Evolutionary conservation across 2,888 invertebrate species (phyloP), one percentile per base, ranked within the genome.

Genomic region (Acanthosepion lycidas): DNA sequence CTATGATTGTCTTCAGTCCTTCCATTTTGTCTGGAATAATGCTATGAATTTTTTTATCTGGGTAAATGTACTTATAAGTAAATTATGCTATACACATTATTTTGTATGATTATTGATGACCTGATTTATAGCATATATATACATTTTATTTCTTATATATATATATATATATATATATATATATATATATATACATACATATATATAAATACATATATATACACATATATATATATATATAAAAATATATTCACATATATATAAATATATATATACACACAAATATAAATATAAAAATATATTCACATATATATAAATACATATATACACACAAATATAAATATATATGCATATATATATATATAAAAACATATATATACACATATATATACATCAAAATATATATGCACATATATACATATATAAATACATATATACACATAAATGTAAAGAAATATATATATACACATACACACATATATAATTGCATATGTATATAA

Each of bases 1-100:
- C 78, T n/a, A 78, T 78, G n/a, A 78, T 78, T 78, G 78, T 78
- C 78, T 78, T 78, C 78, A 78, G 78, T 78, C 28, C n/a, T 78
- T n/a, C 78, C 28, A 78, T 78, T 78, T 78, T 78, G 78, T n/a
- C 78, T n/a, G 78, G n/a, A n/a, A 78, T 28, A n/a, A 78, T 78
- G n/a, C 78, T 78, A 78, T n/a, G n/a, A 12, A 78, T n/a, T 78
- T 78, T 78, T n/a, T 18, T n/a, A 12, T 9, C 15, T 8, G 4
- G n/a, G n/a, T 78, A 78, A 12, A 78, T n/a, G 78, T n/a, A 78
- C n/a, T 78, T 78, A 78, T 78, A 42, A 42, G 42, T 42, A 42
- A 42, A 42, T 42, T 42, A 78, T n/a, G 18, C 64, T 26, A 64
- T 26, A 64, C 23, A 26, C 64, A 64, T 0, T 26, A 26, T 26